Conservation (phyloP, 1,140 invertebrate species). For the Cherax destructor region DNA sequence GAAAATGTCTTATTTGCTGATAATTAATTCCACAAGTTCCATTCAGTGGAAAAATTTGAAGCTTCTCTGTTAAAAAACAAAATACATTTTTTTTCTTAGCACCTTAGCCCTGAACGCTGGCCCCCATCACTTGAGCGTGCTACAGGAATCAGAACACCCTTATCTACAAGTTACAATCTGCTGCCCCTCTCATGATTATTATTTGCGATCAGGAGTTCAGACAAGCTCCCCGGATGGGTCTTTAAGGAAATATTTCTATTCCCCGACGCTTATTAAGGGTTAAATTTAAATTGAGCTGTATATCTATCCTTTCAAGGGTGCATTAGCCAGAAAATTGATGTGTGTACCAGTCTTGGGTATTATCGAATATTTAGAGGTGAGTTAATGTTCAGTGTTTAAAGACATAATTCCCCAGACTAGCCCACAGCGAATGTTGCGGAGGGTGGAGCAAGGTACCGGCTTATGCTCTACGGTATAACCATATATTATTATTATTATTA, state of each 20-base stretch:
- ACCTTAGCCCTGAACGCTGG: not conserved
- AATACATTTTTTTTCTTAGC: not conserved
- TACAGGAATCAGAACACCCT: not conserved
- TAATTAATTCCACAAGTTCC: too few relatives aligned
- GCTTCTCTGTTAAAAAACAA: too few relatives aligned
- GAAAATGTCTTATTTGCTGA: too few relatives aligned
- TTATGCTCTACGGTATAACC: too few relatives aligned
- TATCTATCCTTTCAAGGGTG: conserved; percentile 21
- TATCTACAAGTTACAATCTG: conserved; percentile 11
- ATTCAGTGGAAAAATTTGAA: too few relatives aligned
- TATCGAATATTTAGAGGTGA: not conserved
- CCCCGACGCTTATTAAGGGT: conserved; percentile 34
- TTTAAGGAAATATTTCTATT: conserved; percentile 22
- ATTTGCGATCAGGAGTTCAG: not conserved
- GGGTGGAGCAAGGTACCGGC: not conserved
- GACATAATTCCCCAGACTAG: not conserved
- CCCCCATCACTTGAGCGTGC: not conserved
- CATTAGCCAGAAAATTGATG: conserved; percentile 4
- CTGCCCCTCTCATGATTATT: not conserved
- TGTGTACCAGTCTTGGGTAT: not conserved
- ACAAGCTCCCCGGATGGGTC: not conserved
- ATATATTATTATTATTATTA: too few relatives aligned
- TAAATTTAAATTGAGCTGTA: conserved; percentile 55
- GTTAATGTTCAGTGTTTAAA: not conserved
- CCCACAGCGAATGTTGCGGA: not conserved